Evolutionary conservation across 2,888 invertebrate species (phyloP), one percentile per base, ranked within the genome.

Genomic region (Aelia acuminata): DNA sequence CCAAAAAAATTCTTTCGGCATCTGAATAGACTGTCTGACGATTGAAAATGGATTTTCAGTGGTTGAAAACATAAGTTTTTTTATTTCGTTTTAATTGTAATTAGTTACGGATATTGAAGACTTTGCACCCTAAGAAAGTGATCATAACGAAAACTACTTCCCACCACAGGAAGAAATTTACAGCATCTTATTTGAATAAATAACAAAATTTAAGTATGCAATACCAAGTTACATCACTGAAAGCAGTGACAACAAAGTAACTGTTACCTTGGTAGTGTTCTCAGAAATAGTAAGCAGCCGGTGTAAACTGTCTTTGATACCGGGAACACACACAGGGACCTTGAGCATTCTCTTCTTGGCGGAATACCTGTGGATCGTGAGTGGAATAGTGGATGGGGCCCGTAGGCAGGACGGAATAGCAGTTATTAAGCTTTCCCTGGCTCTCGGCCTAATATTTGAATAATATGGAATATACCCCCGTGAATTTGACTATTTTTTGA

Each of bases 281-380:
- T 4, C 15, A 80, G 43, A 80, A 47, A 80, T 43, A n/a, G 39
- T 80, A 80, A 80, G n/a, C 43, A n/a, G 43, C 43, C 80, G 18
- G 43, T 43, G 43, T 43, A 43, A 43, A 10, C 22, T 20, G 39
- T 11, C 75, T 80, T n/a, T 43, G 80, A 43, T 80, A 47, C 80
- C n/a, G 80, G n/a, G 80, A 80, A 80, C 80, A 80, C 80, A 80
- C 80, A 13, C 80, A 13, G 10, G 0, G 20, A 47, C 43, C 80
- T 80, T 80, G 80, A 80, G 43, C 43, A 80, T 80, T 80, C 80
- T 43, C n/a, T 22, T 39, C 80, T n/a, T 47, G 43, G 13, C n/a
- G 43, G 80, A 80, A 80, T 80, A 47, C 80, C 43, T 80, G 10
- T 1, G 80, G 39, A n/a, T 47, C 43, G 80, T 80, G 80, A 80